Conservation (phyloP, 2,797 vertebrate genomes). For the Poecilia gillii region DNA sequence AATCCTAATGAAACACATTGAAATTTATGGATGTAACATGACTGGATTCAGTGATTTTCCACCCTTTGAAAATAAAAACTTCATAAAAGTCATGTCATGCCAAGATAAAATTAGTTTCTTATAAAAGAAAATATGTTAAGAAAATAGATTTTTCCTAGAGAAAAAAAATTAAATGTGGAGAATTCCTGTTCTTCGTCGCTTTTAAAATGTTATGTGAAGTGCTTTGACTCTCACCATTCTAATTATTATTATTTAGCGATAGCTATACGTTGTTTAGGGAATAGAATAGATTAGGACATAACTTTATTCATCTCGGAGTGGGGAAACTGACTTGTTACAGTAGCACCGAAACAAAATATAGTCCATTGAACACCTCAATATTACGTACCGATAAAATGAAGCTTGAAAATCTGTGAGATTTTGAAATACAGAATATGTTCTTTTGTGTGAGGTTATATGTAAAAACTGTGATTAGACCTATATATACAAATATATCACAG, state of each 20-base stretch:
- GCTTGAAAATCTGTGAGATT: too few species aligned
- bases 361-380: too few species aligned
- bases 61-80: not conserved
- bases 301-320: too few species aligned
- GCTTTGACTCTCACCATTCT: not conserved
- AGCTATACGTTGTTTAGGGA: not conserved
- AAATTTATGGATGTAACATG: not conserved
- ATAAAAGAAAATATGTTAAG: not conserved
- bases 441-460: too few species aligned
- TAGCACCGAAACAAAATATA: too few species aligned
- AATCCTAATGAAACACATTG: too few species aligned
- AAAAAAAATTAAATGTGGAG: not conserved
- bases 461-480: too few species aligned
- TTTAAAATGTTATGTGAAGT: not conserved
- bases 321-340: too few species aligned
- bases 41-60: not conserved
- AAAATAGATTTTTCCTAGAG: not conserved
- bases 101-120: not conserved
- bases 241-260: not conserved
- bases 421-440: too few species aligned
- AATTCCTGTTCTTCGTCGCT: not conserved
- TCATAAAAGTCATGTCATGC: not conserved
- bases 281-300: not conserved
- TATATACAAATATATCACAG: not conserved
- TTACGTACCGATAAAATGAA: too few species aligned